Conservation (phyloP, 30 jellyfish, hydroid and myxozoan genomes). For the Aurelia sp. region DNA sequence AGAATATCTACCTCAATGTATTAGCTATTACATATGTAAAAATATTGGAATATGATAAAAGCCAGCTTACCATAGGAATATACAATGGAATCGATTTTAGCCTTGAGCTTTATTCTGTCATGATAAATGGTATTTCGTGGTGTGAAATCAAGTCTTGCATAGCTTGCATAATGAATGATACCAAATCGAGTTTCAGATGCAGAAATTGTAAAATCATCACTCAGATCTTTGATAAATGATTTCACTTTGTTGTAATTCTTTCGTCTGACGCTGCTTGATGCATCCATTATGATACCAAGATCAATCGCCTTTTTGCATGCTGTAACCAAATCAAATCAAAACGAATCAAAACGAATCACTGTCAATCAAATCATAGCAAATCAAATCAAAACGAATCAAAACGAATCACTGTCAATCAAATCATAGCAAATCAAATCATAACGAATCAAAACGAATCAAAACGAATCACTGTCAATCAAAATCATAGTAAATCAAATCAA, state of each 20-base stretch:
- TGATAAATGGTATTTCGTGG: slow-evolving; percentile 63
- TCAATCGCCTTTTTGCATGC: slow-evolving; percentile 86
- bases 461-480: too few species aligned
- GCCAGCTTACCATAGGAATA: slow-evolving; percentile 63
- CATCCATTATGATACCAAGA: slow-evolving; percentile 86
- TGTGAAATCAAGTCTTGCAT: slow-evolving; percentile 67
- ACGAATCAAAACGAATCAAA: too few species aligned
- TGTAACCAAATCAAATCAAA: neutral
- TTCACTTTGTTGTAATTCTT: slow-evolving; percentile 66
- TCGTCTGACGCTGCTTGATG: slow-evolving; percentile 87
- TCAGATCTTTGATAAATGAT: slow-evolving; percentile 60
- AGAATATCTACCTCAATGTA: neutral
- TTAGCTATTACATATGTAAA: neutral
- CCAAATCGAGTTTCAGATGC: slow-evolving; percentile 84
- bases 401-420: too few species aligned
- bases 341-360: too few species aligned
- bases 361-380: too few species aligned
- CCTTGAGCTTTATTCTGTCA: slow-evolving; percentile 48
- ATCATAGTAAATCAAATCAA: too few species aligned
- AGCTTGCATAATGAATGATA: slow-evolving; percentile 78
- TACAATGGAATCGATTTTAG: slow-evolving; percentile 37
- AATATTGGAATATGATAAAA: neutral
- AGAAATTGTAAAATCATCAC: slow-evolving; percentile 65
- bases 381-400: too few species aligned
- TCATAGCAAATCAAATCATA: too few species aligned